Evolutionary conservation across 2,888 invertebrate genomes (phyloP), one percentile per base, ranked within the genome.

Genomic region (Watsonalla binaria): DNA sequence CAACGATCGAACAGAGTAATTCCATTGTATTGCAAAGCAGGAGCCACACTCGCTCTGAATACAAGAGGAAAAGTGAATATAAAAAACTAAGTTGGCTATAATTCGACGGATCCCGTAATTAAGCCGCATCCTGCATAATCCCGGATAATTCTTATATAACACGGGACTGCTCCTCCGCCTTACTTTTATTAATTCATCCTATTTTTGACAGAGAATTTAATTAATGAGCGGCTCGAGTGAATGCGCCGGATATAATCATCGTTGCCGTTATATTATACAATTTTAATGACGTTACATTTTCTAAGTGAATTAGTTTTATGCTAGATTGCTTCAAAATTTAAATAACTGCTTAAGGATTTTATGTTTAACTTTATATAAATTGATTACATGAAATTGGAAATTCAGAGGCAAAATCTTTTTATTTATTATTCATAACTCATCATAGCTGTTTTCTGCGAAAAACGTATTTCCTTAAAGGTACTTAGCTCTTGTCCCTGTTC

Each of bases 71-170:
- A 49, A 39, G 11, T 14, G 55, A 56, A 58, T 61, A 54, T 58
- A 58, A 61, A 72, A 67, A 67, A 68, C 67, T 64, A 68, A 66
- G 63, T 55, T 71, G 63, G 62, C 65, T 70, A 61, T 72, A 77
- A 77, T 80, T 72, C 66, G 54, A 61, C 55, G 61, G 67, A 71
- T 72, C 74, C 66, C 63, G 72, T 82, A 83, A 85, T 82, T 82
- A 82, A 76, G 76, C 72, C 60, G 67, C 67, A 78, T 79, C 80
- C 76, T 73, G 70, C 72, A 75, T 82, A 78, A 84, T 83, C 82
- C 78, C 67, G 72, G 69, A 71, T 81, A 78, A 84, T 83, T 81
- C 76, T 80, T 74, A 82, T 77, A 77, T 76, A 76, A 73, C 74
- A 70, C 74, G 73, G 74, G 70, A 70, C 65, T 63, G 58, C 60